Base-by-base conservation (phyloP, 1,140 invertebrate species). In the Brachionus calyciflorus region DNA sequence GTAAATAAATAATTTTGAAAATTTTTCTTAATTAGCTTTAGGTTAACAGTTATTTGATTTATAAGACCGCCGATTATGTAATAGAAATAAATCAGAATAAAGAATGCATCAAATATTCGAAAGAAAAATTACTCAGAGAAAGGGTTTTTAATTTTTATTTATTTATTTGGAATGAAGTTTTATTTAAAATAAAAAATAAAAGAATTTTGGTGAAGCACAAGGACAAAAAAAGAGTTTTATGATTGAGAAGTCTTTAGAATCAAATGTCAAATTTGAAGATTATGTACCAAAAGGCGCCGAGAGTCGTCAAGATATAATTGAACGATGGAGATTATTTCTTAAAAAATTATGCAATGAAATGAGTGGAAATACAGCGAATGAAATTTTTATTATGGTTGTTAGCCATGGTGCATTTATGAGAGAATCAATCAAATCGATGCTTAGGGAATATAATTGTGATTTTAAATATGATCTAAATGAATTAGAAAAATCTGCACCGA, bases 341-440 rank as follows among this genome's bases (percentile, higher is more conserved):
- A 19, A 44, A 24, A 44, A 44, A 26, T 44, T 65, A n/a, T 65
- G 33, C 10, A 17, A 44, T 12, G 28, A 65, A 26, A 44, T 65
- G 9, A 14, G 40, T 12, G 1, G 3, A 53, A 10, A 19, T 12
- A 49, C 33, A 19, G 37, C 33, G 26, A 70, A 33, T 19, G n/a
- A 19, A 19, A 30, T 70, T 28, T 24, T 49, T 9, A 19, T 70
- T 30, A 12, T 70, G 17, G 14, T 70, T 37, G 28, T 70, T 49
- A 70, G 44, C 14, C 65, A 70, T 51, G 65, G 65, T 7, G 65
- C 65, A 24, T 49, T 70, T 70, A 70, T 70, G 28, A 49, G 65
- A 33, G 44, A 70, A 19, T n/a, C 26, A 0, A 70, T 70, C 33
- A 70, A 70, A 49, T 70, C n/a, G 33, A 44, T 65, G 33, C 33